Evolutionary conservation across 2,797 vertebrate genomes (phyloP), one percentile per base, ranked within the genome.

Genomic region (Linurgus olivaceus): DNA sequence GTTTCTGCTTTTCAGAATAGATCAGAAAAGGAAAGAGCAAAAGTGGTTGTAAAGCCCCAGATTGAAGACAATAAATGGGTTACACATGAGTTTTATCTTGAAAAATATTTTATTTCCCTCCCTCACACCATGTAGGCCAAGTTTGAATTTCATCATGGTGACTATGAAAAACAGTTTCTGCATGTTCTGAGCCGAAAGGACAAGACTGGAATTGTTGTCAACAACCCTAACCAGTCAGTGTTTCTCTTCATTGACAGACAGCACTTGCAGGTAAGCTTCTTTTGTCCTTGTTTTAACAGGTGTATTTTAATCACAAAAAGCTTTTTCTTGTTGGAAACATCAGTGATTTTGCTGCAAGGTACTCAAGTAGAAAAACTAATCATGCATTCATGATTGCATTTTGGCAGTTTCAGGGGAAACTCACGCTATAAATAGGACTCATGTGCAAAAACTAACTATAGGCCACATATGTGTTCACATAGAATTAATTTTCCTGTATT

Each of bases 161-260:
- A 99, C 98, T 99, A 99, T 61, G 99, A 99, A 98, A 99, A 99
- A 98, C 99, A 99, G 98, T 99, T 99, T 98, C 98, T 99, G 98
- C 99, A 99, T 82, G 99, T 99, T 97, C 98, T 99, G 98, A 98
- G 99, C 98, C 99, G 99, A 96, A 99, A 99, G 98, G 99, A 99
- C 98, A 99, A 99, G 98, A 99, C 99, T 98, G 99, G 99, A 98
- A 99, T 99, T 98, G 99, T 99, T 96, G 98, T 99, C 98, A 99
- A 99, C 99, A 99, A 99, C 98, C 99, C 99, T 97, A 99, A 97
- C 98, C 99, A 99, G 99, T 99, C 99, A 97, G 98, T 99, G 97
- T 99, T 99, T 98, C 99, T 99, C 98, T 99, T 99, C 97, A 99
- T 99, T 98, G 99, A 99, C 98, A 98, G 98, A 98, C 99, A 99